A percentile compares a stretch with the other conserved stretches of the same genome.
phyloP scores from a whole-genome alignment of 2,113 vertebrate genomes.

The Salvelinus namaycush region DNA sequence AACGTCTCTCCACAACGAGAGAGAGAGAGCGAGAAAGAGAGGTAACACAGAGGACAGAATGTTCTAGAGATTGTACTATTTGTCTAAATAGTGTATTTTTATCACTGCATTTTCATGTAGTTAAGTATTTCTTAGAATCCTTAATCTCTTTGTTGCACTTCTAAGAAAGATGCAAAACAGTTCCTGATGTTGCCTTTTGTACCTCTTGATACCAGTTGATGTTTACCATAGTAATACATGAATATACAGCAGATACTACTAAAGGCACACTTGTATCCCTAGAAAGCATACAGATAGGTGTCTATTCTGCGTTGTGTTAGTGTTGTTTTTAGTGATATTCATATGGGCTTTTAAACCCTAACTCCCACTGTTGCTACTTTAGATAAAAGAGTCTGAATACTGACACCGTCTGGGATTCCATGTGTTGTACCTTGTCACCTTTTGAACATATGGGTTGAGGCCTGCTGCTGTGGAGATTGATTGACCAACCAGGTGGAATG shows the following conservation, averaged over 20 bases:
- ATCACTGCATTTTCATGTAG: conserved; percentile 52
- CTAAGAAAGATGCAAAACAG: conserved; percentile 60
- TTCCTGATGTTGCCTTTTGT: conserved; percentile 64
- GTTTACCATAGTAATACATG: conserved; percentile 48
- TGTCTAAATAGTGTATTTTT: conserved; percentile 64
- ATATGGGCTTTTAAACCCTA: conserved; percentile 58
- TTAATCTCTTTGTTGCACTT: conserved; percentile 57
- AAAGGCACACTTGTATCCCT: conserved; percentile 63
- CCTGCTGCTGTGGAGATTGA: conserved; percentile 4
- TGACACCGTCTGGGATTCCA: neutral
- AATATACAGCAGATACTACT: conserved; percentile 51
- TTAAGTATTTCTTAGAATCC: conserved; percentile 57
- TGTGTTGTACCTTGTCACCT: neutral
- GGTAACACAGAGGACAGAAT: conserved; percentile 69
- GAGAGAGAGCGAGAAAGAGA: conserved; percentile 21
- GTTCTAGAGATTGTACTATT: conserved; percentile 33
- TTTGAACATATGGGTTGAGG: conserved; percentile 30
- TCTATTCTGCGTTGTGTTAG: conserved; percentile 64
- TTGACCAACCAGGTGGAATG: too few relatives aligned
- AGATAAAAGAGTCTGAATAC: neutral
- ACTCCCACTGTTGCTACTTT: conserved; percentile 2
- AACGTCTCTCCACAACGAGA: conserved; percentile 60
- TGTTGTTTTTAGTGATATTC: conserved; percentile 45
- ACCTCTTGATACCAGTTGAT: conserved; percentile 49
- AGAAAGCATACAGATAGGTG: conserved; percentile 47